Evolutionary conservation across 2,888 invertebrate genomes (phyloP), one percentile per base, ranked within the genome.

Genomic region (Drosophila aldrichi): DNA sequence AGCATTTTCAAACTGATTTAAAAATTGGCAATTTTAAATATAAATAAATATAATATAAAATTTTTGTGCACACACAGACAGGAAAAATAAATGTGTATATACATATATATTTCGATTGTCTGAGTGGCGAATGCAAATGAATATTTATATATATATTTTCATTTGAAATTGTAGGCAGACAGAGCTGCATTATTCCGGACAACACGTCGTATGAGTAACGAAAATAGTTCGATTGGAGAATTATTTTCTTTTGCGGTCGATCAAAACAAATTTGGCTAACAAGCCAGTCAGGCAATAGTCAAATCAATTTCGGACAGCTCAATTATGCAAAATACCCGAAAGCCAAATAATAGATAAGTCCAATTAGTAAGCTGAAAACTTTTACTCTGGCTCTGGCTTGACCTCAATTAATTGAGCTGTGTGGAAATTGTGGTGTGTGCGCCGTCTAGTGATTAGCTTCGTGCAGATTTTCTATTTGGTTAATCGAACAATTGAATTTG

Each of bases 301-400:
- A 73, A 80, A 73, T 80, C 43, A 73, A 70, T 66, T 69, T 54
- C n/a, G 52, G 51, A 82, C 75, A 65, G 76, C 78, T 86, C 78
- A 78, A 82, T 82, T 86, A 84, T 88, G 86, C 83, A 80, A 88
- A 88, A 74, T 77, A 46, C 54, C 58, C 74, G 36, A 68, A 68
- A 56, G 72, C 52, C 65, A 81, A 82, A 75, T 77, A 79, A 68
- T 62, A 66, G 83, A 77, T 88, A 76, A 75, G 60, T 49, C 58
- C 71, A 82, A 80, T 88, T 79, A 83, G 63, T 52, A 69, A 36
- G 51, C 56, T 32, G 20, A 29, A 36, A 43, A 65, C 46, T 55
- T 59, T 25, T 52, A 32, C 29, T 18, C 41, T 12, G 18, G 48
- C 29, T 18, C 41, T 12, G 18, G 32, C 18, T 36, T 43, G 41